These are phyloP conservation scores for Sarcoramphus papa DNA, from an alignment of 2,797 vertebrate species.

Conservation along the genomic window DNA sequence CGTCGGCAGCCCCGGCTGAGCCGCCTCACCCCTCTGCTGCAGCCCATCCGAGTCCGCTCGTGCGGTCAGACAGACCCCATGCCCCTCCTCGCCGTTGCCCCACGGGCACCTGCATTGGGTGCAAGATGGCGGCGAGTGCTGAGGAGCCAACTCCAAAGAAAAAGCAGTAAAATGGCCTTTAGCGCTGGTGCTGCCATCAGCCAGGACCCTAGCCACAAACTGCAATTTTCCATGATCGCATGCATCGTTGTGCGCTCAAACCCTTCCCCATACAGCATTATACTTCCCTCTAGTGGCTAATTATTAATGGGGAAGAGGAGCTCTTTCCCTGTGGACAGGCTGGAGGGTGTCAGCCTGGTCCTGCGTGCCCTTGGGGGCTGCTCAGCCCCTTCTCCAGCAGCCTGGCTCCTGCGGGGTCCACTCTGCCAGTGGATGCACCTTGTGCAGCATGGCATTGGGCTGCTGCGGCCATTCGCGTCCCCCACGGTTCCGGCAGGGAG, in stretches of 20 bases:
- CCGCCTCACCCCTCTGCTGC: fast-evolving
- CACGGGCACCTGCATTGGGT: fast-evolving
- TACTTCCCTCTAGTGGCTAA: neutral
- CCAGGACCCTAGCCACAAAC: neutral
- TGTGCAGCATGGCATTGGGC: neutral
- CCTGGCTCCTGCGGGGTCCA: fast-evolving
- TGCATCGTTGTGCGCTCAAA: fast-evolving
- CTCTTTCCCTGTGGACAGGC: neutral
- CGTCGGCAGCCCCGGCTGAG: fast-evolving
- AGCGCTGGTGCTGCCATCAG: fast-evolving
- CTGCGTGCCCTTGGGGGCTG: fast-evolving
- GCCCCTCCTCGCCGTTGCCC: fast-evolving
- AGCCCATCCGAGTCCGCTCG: fast-evolving
- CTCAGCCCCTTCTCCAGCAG: neutral
- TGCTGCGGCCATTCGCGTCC: fast-evolving
- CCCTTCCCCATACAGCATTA: neutral
- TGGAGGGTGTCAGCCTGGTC: neutral
- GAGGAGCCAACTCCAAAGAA: neutral
- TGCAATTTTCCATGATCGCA: fast-evolving
- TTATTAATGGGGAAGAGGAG: neutral
- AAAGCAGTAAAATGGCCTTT: neutral
- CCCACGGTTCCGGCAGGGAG: fast-evolving
- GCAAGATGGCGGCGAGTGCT: fast-evolving
- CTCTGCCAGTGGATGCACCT: fast-evolving
- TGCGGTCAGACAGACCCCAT: fast-evolving